phyloP scores from a whole-genome alignment of 2,888 invertebrate species.

The Ormyrus pomaceus region DNA sequence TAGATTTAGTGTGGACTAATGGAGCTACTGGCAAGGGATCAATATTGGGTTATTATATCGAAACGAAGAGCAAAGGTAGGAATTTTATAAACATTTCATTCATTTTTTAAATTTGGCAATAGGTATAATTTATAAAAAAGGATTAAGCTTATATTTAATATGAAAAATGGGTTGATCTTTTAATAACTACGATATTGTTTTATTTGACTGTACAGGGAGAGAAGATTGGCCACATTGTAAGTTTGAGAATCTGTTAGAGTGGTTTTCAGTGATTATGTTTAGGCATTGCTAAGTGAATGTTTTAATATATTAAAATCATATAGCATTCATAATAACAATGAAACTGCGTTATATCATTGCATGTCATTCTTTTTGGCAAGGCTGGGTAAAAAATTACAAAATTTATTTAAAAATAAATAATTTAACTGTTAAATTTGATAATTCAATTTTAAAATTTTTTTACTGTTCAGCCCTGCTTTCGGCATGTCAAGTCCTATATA shows the following conservation, averaged over 20 bases:
- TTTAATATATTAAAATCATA: conserved; percentile 57
- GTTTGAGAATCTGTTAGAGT: conserved; percentile 69
- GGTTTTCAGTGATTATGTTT: conserved; percentile 45
- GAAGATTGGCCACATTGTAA: conserved; percentile 84
- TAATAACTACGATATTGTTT: conserved; percentile 64
- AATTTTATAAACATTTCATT: conserved; percentile 73
- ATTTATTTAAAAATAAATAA: background rate
- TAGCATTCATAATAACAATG: conserved; percentile 50
- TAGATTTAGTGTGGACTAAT: conserved; percentile 93
- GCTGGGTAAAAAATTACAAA: conserved; percentile 26
- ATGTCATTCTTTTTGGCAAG: conserved; percentile 46
- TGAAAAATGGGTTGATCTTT: conserved; percentile 48
- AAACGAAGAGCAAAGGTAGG: conserved; percentile 87
- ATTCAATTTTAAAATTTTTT: background rate
- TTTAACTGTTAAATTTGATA: background rate
- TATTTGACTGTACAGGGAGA: conserved; percentile 79
- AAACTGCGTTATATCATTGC: conserved; percentile 40
- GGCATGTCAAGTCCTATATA: conserved; percentile 27
- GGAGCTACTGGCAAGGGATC: conserved; percentile 89
- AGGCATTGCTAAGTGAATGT: conserved; percentile 46
- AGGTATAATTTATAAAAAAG: background rate
- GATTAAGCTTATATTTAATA: conserved; percentile 34
- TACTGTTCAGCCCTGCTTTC: conserved; percentile 32
- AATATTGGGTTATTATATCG: conserved; percentile 93
- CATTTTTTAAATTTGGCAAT: background rate